Evolutionary conservation across 23 tunicate genomes (phyloP), one percentile per base, ranked within the genome.

Genomic region (Corella eumyota): DNA sequence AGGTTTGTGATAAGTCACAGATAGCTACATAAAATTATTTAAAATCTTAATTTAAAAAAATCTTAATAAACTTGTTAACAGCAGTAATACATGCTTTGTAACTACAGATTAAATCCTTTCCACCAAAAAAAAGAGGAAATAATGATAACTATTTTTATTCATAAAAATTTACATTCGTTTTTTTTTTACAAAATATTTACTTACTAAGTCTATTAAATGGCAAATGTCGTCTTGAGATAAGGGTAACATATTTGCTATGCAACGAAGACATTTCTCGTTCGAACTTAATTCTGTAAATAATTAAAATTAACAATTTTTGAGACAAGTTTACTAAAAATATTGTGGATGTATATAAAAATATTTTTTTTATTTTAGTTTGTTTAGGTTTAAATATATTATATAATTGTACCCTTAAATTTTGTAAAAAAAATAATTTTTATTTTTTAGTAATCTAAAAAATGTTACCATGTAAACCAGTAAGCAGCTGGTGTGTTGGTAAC

Each of bases 401-500:
- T n/a, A n/a, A n/a, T n/a, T n/a, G n/a, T n/a, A n/a, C n/a, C n/a
- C n/a, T n/a, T n/a, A n/a, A n/a, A n/a, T n/a, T n/a, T n/a, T n/a
- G n/a, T n/a, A n/a, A n/a, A n/a, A n/a, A n/a, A n/a, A n/a, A n/a
- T n/a, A 40, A 9, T 40, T 40, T 40, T 40, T 40, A 40, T 40
- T 40, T 40, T 40, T 40, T 40, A 7, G 23, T 11, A 11, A 40
- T 2, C 32, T 3, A 31, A 32, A 61, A 25, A 6, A 3, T 6
- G 4, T 64, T 31, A 76, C 94, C 94, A 31, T 67, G 83, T 21
- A 84, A 61, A 0, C 94, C 94, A 0, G 83, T 67, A 1, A 84
- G 63, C 11, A 83, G 83, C 56, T 84, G 94, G 58, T 84, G 94
- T 13, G 70, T 47, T 3, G 94, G 94, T 30, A 84, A 68, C 28